phyloP scores from a whole-genome alignment of 2,797 vertebrate species.

The Centropyge bicolor region DNA sequence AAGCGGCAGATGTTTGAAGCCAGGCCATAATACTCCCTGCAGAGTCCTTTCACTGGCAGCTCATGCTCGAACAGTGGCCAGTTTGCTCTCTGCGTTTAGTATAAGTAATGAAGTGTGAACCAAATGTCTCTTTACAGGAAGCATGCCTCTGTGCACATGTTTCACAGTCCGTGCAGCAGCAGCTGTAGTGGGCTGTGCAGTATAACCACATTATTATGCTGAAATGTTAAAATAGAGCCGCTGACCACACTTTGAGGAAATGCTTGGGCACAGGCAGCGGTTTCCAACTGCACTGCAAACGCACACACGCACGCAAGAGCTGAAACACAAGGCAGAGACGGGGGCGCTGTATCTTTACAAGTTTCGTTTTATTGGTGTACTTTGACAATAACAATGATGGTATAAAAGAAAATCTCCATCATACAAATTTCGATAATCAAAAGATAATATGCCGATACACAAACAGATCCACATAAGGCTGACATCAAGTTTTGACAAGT shows the following conservation, averaged over 20 bases:
- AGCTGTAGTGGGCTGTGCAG: neutral
- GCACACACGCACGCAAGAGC: neutral
- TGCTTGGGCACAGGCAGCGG: neutral
- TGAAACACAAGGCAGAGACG: neutral
- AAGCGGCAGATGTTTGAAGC: conserved; percentile 15
- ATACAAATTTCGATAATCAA: conserved; percentile 86
- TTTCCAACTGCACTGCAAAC: neutral
- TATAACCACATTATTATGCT: conserved; percentile 10
- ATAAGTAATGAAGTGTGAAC: conserved; percentile 20
- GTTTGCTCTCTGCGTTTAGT: conserved; percentile 12
- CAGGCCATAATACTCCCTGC: neutral
- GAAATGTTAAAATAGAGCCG: conserved; percentile 15
- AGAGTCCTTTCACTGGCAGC: conserved; percentile 7
- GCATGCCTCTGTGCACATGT: neutral
- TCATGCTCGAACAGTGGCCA: conserved; percentile 4
- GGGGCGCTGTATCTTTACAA: conserved; percentile 64
- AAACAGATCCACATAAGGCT: conserved; percentile 85
- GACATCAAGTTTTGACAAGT: conserved; percentile 85
- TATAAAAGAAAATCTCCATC: conserved; percentile 86
- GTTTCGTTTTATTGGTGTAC: conserved; percentile 85
- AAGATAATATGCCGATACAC: conserved; percentile 85
- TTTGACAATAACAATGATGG: conserved; percentile 86
- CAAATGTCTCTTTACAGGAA: conserved; percentile 30
- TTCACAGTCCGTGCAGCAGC: neutral
- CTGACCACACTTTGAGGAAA: conserved; percentile 11